These are phyloP conservation scores for Parelbella ahira DNA, from an alignment of 2,888 invertebrate species.

Conservation along the genomic window DNA sequence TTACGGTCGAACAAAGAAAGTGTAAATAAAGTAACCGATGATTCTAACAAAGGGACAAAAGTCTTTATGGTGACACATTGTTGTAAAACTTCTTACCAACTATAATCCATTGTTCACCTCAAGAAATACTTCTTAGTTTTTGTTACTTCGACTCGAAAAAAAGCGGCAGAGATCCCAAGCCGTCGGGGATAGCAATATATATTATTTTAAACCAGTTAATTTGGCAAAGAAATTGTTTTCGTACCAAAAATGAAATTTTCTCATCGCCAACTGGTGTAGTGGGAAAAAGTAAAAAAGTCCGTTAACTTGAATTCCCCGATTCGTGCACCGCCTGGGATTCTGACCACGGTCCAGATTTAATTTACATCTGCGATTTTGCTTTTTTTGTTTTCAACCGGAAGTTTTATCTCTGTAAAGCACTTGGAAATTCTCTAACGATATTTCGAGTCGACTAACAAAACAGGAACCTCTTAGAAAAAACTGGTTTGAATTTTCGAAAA, in stretches of 20 bases:
- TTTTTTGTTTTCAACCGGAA: constrained; percentile 25
- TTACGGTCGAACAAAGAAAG: too few relatives aligned
- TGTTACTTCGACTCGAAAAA: constrained; percentile 1
- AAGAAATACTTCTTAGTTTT: constrained; percentile 6
- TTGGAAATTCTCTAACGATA: constrained; percentile 18
- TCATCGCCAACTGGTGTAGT: constrained; percentile 27
- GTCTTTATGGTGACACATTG: neutral
- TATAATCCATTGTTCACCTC: constrained; percentile 4
- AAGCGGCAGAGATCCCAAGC: constrained; percentile 2
- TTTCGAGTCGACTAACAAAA: neutral
- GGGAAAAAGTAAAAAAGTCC: constrained; percentile 31
- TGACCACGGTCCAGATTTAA: constrained; percentile 46
- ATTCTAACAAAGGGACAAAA: too few relatives aligned
- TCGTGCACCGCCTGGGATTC: constrained; percentile 33
- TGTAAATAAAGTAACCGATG: too few relatives aligned
- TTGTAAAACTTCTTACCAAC: constrained; percentile 2
- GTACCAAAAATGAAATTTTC: constrained; percentile 33
- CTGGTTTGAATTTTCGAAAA: constrained; percentile 11
- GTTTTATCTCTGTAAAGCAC: constrained; percentile 28
- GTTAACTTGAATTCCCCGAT: constrained; percentile 35
- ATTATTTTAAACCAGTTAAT: constrained; percentile 13
- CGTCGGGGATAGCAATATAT: constrained; percentile 9
- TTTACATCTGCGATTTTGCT: constrained; percentile 39
- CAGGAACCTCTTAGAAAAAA: too few relatives aligned
- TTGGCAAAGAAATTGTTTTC: constrained; percentile 25